Base-by-base conservation (phyloP, 1,140 invertebrate species). In the Harlomillsia oculata region DNA sequence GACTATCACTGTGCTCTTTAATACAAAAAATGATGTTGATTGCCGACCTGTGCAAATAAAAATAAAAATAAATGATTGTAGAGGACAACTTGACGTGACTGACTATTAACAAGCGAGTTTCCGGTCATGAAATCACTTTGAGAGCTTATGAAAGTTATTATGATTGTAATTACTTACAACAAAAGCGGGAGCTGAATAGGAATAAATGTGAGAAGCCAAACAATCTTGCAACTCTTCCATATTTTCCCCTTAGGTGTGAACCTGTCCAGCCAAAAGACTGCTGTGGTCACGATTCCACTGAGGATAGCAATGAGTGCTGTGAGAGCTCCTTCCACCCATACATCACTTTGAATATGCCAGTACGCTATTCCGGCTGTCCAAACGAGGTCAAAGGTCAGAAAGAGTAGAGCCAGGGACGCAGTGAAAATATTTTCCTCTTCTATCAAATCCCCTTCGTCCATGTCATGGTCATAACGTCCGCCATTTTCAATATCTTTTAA, bases 141-240 rank as follows among this genome's bases (percentile, higher is more conserved):
- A n/a, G n/a, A n/a, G n/a, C n/a, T n/a, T n/a, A n/a, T n/a, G n/a
- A n/a, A n/a, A n/a, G n/a, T n/a, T n/a, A n/a, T n/a, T 40, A 16
- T 40, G 18, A n/a, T 40, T 40, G 20, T 13, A 29, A 11, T n/a
- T 1, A 50, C 58, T 62, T 46, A 62, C 60, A 65, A n/a, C 8
- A 58, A n/a, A 18, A 59, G 34, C 8, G 63, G 36, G 8, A 50
- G 32, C 2, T 30, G 11, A 21, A 46, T 37, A 21, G 63, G 63
- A 50, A 62, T 56, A 8, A 62, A 14, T 18, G 44, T 51, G 0
- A 62, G 34, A 3, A 65, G 14, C 23, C 39, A 58, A 5, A 62
- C 16, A 8, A 59, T 8, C 37, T 62, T 65, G 49, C 54, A 59
- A 11, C 13, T 26, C 5, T 54, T 56, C 63, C 63, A 65, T n/a